Percentiles rank a stretch among this genome's conserved stretches.
Evolutionary conservation across 2,888 invertebrate genomes (phyloP).

Genomic region (Endotricha flammealis): DNA sequence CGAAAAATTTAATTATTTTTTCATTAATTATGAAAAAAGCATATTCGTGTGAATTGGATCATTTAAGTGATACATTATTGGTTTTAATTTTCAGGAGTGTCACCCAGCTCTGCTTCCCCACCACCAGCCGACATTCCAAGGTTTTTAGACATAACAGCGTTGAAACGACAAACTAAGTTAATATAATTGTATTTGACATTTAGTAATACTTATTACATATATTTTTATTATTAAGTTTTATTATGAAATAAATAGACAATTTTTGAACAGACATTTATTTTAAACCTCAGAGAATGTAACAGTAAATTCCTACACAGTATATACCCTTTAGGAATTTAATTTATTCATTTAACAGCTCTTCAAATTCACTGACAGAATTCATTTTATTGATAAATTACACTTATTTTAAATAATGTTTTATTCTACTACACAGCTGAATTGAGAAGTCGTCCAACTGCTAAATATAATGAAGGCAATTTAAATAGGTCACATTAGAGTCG

Average conservation of each 20-base stretch:
- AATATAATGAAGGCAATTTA: no score
- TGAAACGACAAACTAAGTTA: slow-evolving; percentile 84
- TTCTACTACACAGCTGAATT: no score
- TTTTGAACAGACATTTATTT: slow-evolving; percentile 75
- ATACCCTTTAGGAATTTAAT: background rate
- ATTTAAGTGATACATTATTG: no score
- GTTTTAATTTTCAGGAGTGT: slow-evolving; percentile 44
- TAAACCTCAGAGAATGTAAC: slow-evolving; percentile 71
- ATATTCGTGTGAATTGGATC: no score
- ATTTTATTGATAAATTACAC: no score
- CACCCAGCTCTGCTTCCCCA: slow-evolving; percentile 23
- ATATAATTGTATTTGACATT: slow-evolving; percentile 33
- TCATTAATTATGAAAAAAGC: no score
- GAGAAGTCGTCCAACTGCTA: no score
- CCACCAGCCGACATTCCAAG: slow-evolving; percentile 60
- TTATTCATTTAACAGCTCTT: background rate
- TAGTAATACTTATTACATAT: no score
- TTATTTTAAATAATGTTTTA: no score
- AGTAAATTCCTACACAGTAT: slow-evolving; percentile 38
- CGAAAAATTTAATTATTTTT: no score
- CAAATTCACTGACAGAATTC: no score
- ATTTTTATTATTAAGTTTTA: slow-evolving; percentile 9
- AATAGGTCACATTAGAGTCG: no score
- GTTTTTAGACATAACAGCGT: slow-evolving; percentile 82
- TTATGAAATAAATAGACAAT: slow-evolving; percentile 34